phyloP scores from a whole-genome alignment of 2,888 invertebrate species.

The Polydrusus pterygomalis region DNA sequence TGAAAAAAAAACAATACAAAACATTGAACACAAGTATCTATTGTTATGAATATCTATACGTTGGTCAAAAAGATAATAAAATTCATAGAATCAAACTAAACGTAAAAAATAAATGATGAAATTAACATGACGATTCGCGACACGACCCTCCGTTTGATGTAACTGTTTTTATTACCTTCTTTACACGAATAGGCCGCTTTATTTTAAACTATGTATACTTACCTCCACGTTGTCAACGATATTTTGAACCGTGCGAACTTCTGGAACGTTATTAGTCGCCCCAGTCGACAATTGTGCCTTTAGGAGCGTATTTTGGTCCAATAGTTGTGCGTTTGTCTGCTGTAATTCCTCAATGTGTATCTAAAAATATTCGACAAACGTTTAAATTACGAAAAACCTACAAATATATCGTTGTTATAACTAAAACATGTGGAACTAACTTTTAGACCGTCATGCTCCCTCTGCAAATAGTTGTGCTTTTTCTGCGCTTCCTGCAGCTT shows the following conservation, averaged over 20 bases:
- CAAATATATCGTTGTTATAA: neutral
- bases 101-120: no score
- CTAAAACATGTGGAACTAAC: conserved; percentile 64
- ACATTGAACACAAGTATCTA: no score
- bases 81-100: no score
- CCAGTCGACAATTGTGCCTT: conserved; percentile 79
- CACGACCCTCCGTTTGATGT: no score
- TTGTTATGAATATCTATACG: no score
- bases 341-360: conserved; percentile 79
- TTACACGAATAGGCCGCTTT: no score
- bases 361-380: conserved; percentile 62
- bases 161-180: no score
- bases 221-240: neutral
- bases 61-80: no score
- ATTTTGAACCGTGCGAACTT: conserved; percentile 58
- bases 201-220: neutral
- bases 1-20: conserved; percentile 24
- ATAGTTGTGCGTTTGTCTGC: conserved; percentile 83
- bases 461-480: conserved; percentile 63
- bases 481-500: conserved; percentile 76
- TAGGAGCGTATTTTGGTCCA: conserved; percentile 90
- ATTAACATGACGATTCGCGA: no score
- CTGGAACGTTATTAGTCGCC: conserved; percentile 56
- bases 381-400: no score
- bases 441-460: conserved; percentile 69